Conservation (phyloP, 1,140 invertebrate species). For the Campoletis sonorensis region DNA sequence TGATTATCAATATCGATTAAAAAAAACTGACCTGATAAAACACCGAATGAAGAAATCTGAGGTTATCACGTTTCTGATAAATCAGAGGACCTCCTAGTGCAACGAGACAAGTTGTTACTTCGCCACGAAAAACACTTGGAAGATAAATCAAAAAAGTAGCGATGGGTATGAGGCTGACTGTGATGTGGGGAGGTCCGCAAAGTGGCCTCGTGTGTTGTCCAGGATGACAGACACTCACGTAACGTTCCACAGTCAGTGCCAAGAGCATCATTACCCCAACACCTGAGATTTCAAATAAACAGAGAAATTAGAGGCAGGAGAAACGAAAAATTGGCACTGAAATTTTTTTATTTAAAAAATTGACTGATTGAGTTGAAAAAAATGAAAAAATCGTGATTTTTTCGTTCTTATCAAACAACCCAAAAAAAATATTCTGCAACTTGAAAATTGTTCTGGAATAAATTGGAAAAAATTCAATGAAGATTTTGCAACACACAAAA, state of each 20-base stretch:
- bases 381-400: not conserved
- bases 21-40: constrained; percentile 76
- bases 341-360: no score
- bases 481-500: no score
- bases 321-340: no score
- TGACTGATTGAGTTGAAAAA: no score
- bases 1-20: no score
- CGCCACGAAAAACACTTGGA: constrained; percentile 81
- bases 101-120: constrained; percentile 78
- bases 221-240: constrained; percentile 89
- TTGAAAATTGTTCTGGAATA: not conserved
- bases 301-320: not conserved
- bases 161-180: constrained; percentile 80
- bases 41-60: constrained; percentile 75
- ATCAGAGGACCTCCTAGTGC: constrained; percentile 74
- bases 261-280: constrained; percentile 88
- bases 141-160: constrained; percentile 82
- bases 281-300: constrained; percentile 70
- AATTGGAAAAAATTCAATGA: no score
- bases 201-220: constrained; percentile 79
- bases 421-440: no score
- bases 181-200: constrained; percentile 79
- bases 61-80: constrained; percentile 79
- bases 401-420: not conserved
- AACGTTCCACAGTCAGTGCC: constrained; percentile 87